Base-by-base conservation (phyloP, 2,797 vertebrate species). In the Dallia pectoralis region DNA sequence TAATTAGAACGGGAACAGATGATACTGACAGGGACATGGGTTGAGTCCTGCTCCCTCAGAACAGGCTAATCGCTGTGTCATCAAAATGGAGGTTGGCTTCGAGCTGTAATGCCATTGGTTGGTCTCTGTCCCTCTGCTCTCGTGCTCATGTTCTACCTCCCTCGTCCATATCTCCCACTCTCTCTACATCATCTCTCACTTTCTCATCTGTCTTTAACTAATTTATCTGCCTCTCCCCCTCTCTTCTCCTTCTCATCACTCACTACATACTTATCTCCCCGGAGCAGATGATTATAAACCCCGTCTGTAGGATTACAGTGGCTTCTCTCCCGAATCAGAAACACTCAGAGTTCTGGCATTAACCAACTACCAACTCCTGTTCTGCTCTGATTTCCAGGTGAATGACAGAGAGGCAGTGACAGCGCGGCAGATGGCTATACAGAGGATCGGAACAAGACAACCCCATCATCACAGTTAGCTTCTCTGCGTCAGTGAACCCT, bases 291-390 rank as follows among this genome's bases (percentile, higher is more conserved):
- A 73, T 78, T 47, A 1, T 49, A 78, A 87, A 83, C 79, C 81
- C 40, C 76, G 74, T 86, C 78, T 18, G 74, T 70, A 76, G 87
- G 89, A 91, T 90, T 90, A 89, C 47, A 63, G 70, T 77, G 78
- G 33, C 33, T 25, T 82, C 85, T 73, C 73, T 78, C 80, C 67
- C 66, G 82, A 87, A 89, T 86, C 84, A 85, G 86, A 87, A 67
- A 71, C 81, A 75, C 77, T 74, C 74, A 73, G 71, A 78, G 74
- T 87, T 85, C 68, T 73, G 78, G 86, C 86, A 89, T 90, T 88
- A 88, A 78, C 0, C 64, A 72, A 56, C 65, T 74, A 19, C n/a
- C 65, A 8, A 16, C 36, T 79, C 70, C 73, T 66, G 15, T n/a
- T 67, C 48, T 61, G 27, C 48, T 73, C 48, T 22, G 53, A 70